These are phyloP conservation scores for Tor tambroides DNA, from an alignment of 2,113 vertebrate genomes.

Conservation along the genomic window DNA sequence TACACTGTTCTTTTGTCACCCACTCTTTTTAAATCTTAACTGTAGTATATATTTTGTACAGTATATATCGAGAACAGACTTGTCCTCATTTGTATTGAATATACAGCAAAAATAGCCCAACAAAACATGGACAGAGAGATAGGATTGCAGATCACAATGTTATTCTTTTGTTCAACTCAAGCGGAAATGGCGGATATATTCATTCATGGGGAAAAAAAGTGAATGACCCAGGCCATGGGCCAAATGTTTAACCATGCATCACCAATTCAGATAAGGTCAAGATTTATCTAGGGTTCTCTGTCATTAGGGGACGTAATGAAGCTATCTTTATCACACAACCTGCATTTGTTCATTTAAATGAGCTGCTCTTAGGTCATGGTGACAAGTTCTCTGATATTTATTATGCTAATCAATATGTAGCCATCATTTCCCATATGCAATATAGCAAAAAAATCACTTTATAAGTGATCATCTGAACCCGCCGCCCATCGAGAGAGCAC, in stretches of 20 bases:
- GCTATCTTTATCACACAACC: conserved; percentile 35
- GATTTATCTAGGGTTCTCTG: conserved; percentile 16
- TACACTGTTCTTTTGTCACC: neutral
- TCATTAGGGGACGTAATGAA: conserved; percentile 36
- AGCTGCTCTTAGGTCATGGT: neutral
- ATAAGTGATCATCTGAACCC: neutral
- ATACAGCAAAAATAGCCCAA: neutral
- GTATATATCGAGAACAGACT: neutral
- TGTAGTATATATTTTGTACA: neutral
- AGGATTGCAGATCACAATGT: neutral
- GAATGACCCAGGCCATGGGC: conserved; percentile 34
- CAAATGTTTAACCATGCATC: conserved; percentile 64
- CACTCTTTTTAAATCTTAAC: neutral
- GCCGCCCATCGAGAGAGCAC: neutral
- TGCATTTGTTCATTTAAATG: conserved; percentile 51
- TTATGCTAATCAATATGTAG: conserved; percentile 43
- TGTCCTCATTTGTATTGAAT: too few relatives aligned
- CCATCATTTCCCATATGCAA: neutral
- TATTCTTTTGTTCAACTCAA: neutral
- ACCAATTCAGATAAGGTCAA: conserved; percentile 52
- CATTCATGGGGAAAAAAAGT: conserved; percentile 15
- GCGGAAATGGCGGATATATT: neutral
- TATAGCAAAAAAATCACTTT: neutral
- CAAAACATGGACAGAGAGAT: neutral
- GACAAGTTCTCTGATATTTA: conserved; percentile 47